Conservation (phyloP, 2,113 vertebrate species). For the Hippocampus barbouri region DNA sequence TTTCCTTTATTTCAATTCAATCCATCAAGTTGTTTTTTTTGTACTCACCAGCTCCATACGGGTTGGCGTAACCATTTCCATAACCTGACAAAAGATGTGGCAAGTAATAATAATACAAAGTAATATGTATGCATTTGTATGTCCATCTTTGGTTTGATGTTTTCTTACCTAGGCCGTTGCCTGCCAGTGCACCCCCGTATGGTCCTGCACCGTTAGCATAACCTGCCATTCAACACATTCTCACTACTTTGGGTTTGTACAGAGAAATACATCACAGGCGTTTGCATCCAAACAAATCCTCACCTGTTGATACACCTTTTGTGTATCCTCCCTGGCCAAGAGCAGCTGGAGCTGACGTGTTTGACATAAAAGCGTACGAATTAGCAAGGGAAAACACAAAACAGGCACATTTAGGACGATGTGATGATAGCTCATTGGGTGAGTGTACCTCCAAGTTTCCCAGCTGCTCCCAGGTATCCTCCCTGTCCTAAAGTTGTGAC, state of each 20-base stretch:
- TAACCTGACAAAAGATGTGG: constrained; percentile 54
- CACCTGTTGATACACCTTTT: constrained; percentile 27
- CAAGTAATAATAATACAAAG: too few species aligned
- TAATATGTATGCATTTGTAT: not conserved
- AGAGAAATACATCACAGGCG: not conserved
- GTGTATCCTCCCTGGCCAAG: constrained; percentile 47
- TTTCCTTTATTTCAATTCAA: not conserved
- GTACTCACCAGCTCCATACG: constrained; percentile 68
- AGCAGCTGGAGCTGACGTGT: constrained; percentile 26
- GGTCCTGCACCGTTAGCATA: constrained; percentile 43
- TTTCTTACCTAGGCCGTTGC: constrained; percentile 50
- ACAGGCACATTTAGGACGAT: not conserved
- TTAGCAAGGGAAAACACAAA: not conserved
- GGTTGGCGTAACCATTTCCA: constrained; percentile 63
- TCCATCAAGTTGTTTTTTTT: too few species aligned
- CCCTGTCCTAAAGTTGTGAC: constrained; percentile 56
- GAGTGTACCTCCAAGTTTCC: constrained; percentile 48
- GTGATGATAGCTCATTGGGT: not conserved
- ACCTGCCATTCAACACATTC: constrained; percentile 33
- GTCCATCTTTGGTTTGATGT: not conserved
- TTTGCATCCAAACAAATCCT: not conserved
- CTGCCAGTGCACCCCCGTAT: constrained; percentile 38
- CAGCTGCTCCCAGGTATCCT: constrained; percentile 50
- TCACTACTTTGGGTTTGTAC: not conserved
- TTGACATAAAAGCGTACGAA: not conserved